phyloP scores from a whole-genome alignment of 1,140 invertebrate genomes.

The Orius laevigatus region DNA sequence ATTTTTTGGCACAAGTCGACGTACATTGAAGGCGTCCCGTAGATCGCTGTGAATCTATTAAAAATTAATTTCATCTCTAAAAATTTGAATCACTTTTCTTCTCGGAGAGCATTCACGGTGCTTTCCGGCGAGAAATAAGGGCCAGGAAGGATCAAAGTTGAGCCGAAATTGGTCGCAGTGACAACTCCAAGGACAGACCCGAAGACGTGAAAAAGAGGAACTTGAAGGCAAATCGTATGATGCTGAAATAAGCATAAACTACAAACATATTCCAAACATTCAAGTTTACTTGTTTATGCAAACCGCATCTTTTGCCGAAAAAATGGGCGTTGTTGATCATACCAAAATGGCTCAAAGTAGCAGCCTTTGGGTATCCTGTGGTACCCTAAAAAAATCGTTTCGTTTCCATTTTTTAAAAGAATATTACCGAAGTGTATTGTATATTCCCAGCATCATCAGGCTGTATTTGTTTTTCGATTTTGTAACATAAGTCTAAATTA shows the following conservation, averaged over 20 bases:
- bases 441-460: conserved; percentile 57
- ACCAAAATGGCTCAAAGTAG: conserved; percentile 62
- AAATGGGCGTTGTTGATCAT: conserved; percentile 69
- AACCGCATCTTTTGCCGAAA: conserved; percentile 18
- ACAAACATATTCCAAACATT: background rate
- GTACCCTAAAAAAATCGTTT: conserved; percentile 42
- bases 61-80: background rate
- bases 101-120: conserved; percentile 43
- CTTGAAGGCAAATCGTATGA: conserved; percentile 50
- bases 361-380: conserved; percentile 78
- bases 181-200: conserved; percentile 58
- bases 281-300: conserved; percentile 11
- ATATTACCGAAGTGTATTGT: conserved; percentile 79
- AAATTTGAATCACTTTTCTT: conserved; percentile 43
- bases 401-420: too few species aligned
- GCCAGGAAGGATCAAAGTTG: conserved; percentile 51
- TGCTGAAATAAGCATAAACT: background rate
- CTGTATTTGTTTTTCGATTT: conserved; percentile 33
- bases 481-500: conserved; percentile 29
- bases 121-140: conserved; percentile 48
- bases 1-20: conserved; percentile 45
- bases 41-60: conserved; percentile 53
- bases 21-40: conserved; percentile 95
- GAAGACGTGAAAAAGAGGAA: conserved; percentile 86
- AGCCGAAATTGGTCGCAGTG: conserved; percentile 40